Percentiles rank a stretch among this genome's conserved stretches.
Evolutionary conservation across 2,888 invertebrate genomes (phyloP).

Genomic region (Oligia latruncula): DNA sequence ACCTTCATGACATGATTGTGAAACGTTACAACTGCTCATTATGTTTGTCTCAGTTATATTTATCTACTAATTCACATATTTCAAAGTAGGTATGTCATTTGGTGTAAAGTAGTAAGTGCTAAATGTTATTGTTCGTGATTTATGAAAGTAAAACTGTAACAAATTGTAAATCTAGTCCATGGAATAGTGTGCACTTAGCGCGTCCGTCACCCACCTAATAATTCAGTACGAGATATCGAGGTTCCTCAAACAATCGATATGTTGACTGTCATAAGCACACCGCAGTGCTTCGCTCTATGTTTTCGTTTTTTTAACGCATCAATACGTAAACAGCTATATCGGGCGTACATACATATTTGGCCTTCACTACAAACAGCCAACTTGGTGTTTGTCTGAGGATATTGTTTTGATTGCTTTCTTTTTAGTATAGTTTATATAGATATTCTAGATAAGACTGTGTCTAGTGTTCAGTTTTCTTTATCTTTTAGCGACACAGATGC

Average conservation of each 20-base stretch:
- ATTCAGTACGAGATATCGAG: slow-evolving; percentile 53
- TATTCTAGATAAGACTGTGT: not conserved
- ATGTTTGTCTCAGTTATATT: slow-evolving; percentile 38
- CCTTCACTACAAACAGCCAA: slow-evolving; percentile 1
- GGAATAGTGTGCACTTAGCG: slow-evolving; percentile 32
- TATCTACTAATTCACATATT: slow-evolving; percentile 40
- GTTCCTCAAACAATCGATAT: slow-evolving; percentile 61
- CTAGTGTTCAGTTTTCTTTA: not conserved
- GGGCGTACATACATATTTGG: slow-evolving; percentile 15
- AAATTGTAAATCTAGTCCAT: slow-evolving; percentile 44
- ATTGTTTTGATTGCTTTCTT: not conserved
- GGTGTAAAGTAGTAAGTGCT: slow-evolving; percentile 50
- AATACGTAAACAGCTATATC: slow-evolving; percentile 19
- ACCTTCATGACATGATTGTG: slow-evolving; percentile 21
- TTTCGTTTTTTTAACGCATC: slow-evolving; percentile 34
- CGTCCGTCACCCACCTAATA: slow-evolving; percentile 54
- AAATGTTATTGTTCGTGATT: slow-evolving; percentile 55
- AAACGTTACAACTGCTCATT: slow-evolving; percentile 33
- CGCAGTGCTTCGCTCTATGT: slow-evolving; percentile 32
- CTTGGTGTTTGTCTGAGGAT: slow-evolving; percentile 11
- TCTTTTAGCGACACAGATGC: not conserved
- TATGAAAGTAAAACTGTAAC: slow-evolving; percentile 63
- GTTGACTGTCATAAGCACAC: slow-evolving; percentile 40
- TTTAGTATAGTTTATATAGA: not conserved
- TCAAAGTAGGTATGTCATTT: slow-evolving; percentile 35